Evolutionary conservation across 2,888 invertebrate species (phyloP).

Genomic region (Steinernema hermaphroditum): DNA sequence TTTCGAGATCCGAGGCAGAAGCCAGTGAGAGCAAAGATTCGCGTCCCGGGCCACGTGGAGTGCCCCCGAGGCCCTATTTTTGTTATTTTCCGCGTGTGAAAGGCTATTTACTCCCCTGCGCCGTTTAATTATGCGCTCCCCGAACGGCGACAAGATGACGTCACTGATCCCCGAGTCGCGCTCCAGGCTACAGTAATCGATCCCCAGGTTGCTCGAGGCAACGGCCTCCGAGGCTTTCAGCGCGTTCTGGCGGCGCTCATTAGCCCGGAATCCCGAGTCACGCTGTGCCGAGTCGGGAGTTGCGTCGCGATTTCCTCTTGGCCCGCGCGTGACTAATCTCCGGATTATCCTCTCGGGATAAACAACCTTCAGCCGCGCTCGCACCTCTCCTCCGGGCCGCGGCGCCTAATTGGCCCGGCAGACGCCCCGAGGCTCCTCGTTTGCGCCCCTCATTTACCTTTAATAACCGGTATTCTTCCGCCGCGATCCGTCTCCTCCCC

Average conservation of each 20-base stretch:
- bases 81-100: slow-evolving; percentile 3
- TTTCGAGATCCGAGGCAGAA: not conserved
- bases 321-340: slow-evolving; percentile 11
- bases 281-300: not conserved
- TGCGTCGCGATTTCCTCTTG: not conserved
- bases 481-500: slow-evolving; percentile 12
- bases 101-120: slow-evolving; percentile 17
- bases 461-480: slow-evolving; percentile 30
- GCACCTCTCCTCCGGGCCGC: not conserved
- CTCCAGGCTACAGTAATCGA: slow-evolving; percentile 19
- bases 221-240: slow-evolving; percentile 3
- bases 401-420: not conserved
- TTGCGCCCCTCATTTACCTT: slow-evolving; percentile 28
- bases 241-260: slow-evolving; percentile 20
- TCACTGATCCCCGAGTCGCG: slow-evolving; percentile 12
- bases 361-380: not conserved
- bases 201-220: slow-evolving; percentile 25
- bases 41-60: not conserved
- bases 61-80: slow-evolving; percentile 10
- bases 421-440: not conserved
- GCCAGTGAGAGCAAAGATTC: not conserved
- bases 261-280: slow-evolving; percentile 11
- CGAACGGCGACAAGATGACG: slow-evolving; percentile 13
- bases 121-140: slow-evolving; percentile 17
- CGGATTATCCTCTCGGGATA: not conserved